These are phyloP conservation scores for Myioborus miniatus DNA, from an alignment of 2,797 vertebrate genomes.

Conservation along the genomic window DNA sequence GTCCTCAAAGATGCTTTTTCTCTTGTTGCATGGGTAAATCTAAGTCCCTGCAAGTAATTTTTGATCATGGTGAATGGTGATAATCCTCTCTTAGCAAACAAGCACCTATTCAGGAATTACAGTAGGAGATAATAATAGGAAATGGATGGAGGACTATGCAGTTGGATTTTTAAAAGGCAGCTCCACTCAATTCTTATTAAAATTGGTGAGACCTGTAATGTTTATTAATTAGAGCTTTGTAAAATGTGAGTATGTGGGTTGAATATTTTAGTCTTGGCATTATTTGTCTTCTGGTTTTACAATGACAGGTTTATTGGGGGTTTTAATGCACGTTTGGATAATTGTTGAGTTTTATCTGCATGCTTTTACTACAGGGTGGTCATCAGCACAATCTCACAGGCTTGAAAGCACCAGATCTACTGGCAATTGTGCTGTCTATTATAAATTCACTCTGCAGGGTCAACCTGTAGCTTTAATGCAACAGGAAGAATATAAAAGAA, in stretches of 20 bases:
- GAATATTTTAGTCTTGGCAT: conserved; percentile 28
- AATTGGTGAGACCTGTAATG: conserved; percentile 26
- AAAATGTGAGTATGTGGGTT: conserved; percentile 13
- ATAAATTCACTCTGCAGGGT: background rate
- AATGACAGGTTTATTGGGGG: background rate
- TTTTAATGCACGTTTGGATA: background rate
- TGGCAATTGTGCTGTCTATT: background rate
- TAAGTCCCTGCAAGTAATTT: background rate
- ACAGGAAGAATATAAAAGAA: background rate
- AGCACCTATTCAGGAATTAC: background rate
- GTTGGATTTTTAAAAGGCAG: background rate
- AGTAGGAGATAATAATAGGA: background rate
- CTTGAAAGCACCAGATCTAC: background rate
- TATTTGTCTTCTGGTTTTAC: conserved; percentile 12
- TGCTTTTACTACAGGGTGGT: background rate
- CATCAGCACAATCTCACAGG: background rate
- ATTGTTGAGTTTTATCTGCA: conserved; percentile 10
- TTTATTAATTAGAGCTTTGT: conserved; percentile 51
- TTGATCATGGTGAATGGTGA: background rate
- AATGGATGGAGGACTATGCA: background rate
- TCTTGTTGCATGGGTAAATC: background rate
- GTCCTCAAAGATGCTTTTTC: background rate
- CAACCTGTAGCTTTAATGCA: background rate
- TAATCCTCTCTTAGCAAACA: background rate
- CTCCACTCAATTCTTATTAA: background rate